phyloP scores from a whole-genome alignment of 1,140 invertebrate species.

The Drosophila seguyi region DNA sequence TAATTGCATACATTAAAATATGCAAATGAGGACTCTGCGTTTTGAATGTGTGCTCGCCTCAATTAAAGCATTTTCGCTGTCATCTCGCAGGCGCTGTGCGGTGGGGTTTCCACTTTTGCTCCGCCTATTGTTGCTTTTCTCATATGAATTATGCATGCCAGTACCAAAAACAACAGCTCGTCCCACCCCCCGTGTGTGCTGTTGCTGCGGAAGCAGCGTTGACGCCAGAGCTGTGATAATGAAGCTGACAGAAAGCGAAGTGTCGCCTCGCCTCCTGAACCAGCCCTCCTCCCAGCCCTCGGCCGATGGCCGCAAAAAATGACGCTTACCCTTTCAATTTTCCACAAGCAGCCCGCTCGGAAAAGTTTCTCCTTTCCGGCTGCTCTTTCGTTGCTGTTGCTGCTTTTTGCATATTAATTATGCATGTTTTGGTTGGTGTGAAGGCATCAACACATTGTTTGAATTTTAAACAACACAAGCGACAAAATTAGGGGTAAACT shows the following conservation, averaged over 20 bases:
- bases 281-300: conserved; percentile 1
- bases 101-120: conserved; percentile 72
- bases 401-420: conserved; percentile 84
- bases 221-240: conserved; percentile 84
- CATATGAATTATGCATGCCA: conserved; percentile 84
- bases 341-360: conserved; percentile 56
- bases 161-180: conserved; percentile 53
- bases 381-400: conserved; percentile 47
- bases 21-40: conserved; percentile 61
- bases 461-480: conserved; percentile 77
- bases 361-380: conserved; percentile 59
- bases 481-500: conserved; percentile 57
- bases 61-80: conserved; percentile 80
- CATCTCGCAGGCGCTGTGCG: conserved; percentile 46
- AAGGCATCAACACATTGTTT: conserved; percentile 84
- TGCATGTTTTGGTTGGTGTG: conserved; percentile 84
- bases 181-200: neutral
- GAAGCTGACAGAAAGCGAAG: conserved; percentile 72
- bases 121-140: conserved; percentile 83
- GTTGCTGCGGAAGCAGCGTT: conserved; percentile 76
- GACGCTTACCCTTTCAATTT: conserved; percentile 79
- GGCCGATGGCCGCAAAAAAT: conserved; percentile 49
- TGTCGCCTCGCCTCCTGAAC: conserved; percentile 55
- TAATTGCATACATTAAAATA: conserved; percentile 84
- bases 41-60: conserved; percentile 44